Conservation (phyloP, 2,888 invertebrate genomes). For the Buathra laborator region DNA sequence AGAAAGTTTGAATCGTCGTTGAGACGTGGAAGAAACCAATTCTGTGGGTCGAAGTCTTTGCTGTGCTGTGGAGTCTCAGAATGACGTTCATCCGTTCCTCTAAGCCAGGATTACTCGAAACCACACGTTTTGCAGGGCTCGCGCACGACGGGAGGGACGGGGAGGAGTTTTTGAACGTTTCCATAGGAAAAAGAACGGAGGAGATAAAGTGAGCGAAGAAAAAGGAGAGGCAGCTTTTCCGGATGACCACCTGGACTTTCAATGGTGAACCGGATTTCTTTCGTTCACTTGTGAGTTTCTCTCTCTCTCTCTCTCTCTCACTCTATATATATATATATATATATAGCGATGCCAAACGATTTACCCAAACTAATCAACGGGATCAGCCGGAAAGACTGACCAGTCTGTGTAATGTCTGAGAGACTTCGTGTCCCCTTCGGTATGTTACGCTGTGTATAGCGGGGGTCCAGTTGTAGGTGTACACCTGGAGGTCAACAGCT, state of each 20-base stretch:
- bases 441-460: background rate
- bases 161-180: constrained; percentile 19
- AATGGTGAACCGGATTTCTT: background rate
- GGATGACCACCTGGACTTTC: constrained; percentile 44
- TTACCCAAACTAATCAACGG: constrained; percentile 49
- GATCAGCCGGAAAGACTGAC: background rate
- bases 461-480: constrained; percentile 4
- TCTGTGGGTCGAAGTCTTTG: constrained; percentile 33
- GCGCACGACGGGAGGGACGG: constrained; percentile 5
- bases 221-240: constrained; percentile 41
- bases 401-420: constrained; percentile 1
- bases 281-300: constrained; percentile 26
- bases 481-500: constrained; percentile 21
- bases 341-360: constrained; percentile 31
- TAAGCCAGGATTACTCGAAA: constrained; percentile 63
- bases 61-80: constrained; percentile 48
- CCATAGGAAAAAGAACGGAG: constrained; percentile 11
- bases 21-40: constrained; percentile 50
- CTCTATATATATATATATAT: no score
- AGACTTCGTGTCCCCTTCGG: constrained; percentile 16
- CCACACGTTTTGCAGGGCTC: constrained; percentile 43
- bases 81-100: constrained; percentile 55
- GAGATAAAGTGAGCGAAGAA: constrained; percentile 4
- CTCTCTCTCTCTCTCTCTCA: background rate
- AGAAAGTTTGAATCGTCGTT: constrained; percentile 58